These are phyloP conservation scores for Drosophila atroscutellata DNA, from an alignment of 2,888 invertebrate genomes.

Conservation along the genomic window DNA sequence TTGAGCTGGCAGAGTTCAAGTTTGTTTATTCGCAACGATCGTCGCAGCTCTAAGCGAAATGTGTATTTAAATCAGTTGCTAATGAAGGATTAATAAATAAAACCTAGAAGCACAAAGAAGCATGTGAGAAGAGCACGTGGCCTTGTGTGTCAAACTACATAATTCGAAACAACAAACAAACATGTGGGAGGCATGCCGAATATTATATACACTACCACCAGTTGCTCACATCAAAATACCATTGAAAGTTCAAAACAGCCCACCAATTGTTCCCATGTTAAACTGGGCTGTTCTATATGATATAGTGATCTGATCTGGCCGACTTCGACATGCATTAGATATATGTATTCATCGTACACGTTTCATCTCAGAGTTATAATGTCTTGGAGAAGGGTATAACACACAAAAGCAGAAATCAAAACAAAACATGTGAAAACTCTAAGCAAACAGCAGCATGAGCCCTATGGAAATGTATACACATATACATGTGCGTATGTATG, in stretches of 20 bases:
- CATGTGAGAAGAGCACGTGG: slow-evolving; percentile 15
- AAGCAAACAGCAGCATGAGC: slow-evolving; percentile 38
- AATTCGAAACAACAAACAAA: slow-evolving; percentile 12
- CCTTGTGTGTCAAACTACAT: slow-evolving; percentile 34
- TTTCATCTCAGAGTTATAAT: background rate
- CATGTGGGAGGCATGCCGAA: background rate
- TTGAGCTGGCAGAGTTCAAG: slow-evolving; percentile 39
- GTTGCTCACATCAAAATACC: background rate
- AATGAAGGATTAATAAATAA: slow-evolving; percentile 25
- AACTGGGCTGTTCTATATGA: background rate
- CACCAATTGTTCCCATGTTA: background rate
- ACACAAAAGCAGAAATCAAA: slow-evolving; percentile 27
- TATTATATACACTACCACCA: background rate
- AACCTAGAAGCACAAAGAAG: slow-evolving; percentile 7
- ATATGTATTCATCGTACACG: background rate
- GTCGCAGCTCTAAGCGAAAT: slow-evolving; percentile 7
- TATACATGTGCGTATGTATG: background rate
- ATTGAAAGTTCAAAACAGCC: background rate
- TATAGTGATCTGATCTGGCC: background rate
- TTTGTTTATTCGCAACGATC: slow-evolving; percentile 18
- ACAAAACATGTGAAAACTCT: slow-evolving; percentile 31
- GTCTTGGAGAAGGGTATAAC: background rate
- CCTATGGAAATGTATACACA: background rate
- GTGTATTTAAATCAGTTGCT: slow-evolving; percentile 11
- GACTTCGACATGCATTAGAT: background rate